Conservation (phyloP, 1,140 invertebrate species). For the Trachymyrmex septentrionalis region DNA sequence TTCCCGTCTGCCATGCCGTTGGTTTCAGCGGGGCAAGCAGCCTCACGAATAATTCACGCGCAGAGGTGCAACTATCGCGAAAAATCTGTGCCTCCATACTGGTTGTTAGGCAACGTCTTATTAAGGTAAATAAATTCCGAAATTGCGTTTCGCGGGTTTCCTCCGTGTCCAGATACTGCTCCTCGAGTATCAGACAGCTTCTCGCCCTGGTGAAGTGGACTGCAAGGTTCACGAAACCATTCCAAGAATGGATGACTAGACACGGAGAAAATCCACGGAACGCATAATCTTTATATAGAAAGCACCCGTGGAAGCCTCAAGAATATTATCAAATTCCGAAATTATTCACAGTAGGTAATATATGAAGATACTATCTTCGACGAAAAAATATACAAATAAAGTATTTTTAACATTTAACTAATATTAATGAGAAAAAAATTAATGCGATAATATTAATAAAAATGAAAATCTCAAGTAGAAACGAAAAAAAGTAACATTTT, state of each 20-base stretch:
- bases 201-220: no score
- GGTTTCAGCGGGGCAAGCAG: constrained; percentile 89
- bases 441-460: no score
- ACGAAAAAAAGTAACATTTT: constrained; percentile 6
- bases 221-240: no score
- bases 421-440: neutral
- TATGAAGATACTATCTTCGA: neutral
- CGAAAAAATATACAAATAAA: neutral
- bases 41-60: constrained; percentile 89
- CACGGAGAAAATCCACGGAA: no score
- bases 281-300: no score
- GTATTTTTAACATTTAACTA: neutral
- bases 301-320: no score
- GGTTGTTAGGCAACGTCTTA: constrained; percentile 77
- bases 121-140: constrained; percentile 77
- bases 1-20: constrained; percentile 90
- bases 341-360: neutral
- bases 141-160: no score
- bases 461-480: constrained; percentile 65
- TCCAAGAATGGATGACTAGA: no score
- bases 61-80: constrained; percentile 88
- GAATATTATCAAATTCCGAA: no score
- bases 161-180: no score
- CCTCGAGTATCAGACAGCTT: no score
- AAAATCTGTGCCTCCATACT: constrained; percentile 87